Conservation (phyloP, 1,140 invertebrate species). For the Homarus americanus region DNA sequence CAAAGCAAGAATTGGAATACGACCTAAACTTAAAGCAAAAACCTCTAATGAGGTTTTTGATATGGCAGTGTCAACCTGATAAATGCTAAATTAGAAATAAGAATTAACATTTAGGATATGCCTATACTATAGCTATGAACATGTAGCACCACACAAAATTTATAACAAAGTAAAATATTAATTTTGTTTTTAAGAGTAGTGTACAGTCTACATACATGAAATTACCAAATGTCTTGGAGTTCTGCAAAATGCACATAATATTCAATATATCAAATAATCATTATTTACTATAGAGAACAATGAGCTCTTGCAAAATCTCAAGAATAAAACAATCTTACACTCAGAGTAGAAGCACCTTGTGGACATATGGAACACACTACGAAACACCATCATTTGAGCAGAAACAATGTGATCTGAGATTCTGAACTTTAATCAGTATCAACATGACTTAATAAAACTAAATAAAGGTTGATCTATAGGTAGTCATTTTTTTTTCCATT, state of each 20-base stretch:
- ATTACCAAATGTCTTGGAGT: conserved; percentile 10
- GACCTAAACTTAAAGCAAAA: conserved; percentile 39
- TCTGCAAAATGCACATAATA: background rate
- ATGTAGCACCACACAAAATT: conserved; percentile 43
- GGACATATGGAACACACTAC: conserved; percentile 29
- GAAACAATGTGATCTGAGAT: background rate
- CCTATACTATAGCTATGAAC: conserved; percentile 30
- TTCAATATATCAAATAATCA: background rate
- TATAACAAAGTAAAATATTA: conserved; percentile 5
- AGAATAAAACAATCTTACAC: background rate
- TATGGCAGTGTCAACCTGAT: conserved; percentile 50
- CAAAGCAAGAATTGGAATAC: background rate
- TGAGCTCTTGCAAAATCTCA: conserved; percentile 8
- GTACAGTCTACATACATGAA: conserved; percentile 8
- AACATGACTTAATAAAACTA: background rate
- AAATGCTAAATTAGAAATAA: conserved; percentile 28
- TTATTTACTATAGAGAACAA: conserved; percentile 26
- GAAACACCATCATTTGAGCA: conserved; percentile 25
- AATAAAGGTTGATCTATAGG: background rate
- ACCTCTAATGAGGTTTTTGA: conserved; percentile 19
- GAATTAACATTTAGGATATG: conserved; percentile 11
- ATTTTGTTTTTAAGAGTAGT: conserved; percentile 4
- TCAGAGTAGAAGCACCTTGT: conserved; percentile 38
- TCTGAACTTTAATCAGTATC: background rate
- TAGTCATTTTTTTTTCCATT: background rate